Base-by-base conservation (phyloP, 2,888 invertebrate species). In the Phalangium opilio region DNA sequence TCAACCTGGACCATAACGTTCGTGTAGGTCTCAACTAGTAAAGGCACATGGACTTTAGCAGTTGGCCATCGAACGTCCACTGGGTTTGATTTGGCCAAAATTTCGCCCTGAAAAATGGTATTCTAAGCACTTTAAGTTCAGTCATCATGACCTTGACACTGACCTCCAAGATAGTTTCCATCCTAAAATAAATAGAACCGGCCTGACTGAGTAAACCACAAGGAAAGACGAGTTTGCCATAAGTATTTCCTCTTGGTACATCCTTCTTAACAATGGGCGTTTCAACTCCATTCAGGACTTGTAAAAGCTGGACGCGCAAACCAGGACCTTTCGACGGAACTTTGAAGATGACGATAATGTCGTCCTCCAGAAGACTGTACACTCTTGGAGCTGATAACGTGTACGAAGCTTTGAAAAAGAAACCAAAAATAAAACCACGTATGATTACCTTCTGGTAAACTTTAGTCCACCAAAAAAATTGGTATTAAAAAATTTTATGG, bases 11-110 rank as follows among this genome's bases (percentile, higher is more conserved):
- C 51, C 15, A 49, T 41, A 19, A 53, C 50, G 43, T 53, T 44
- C 34, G 44, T 51, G 41, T 51, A 51, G 2, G 53, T 51, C 39
- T 53, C 53, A n/a, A 53, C 53, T 45, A 51, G 41, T 34, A 51
- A 50, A 47, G 53, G 53, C 15, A 53, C 53, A 36, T 53, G 53
- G 33, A 53, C 48, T 3, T 44, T 46, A n/a, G 51, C 49, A 21
- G 43, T 38, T 7, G 53, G 53, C 53, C 53, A 53, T 15, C 32
- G 41, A 17, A 51, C 49, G 18, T 47, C 43, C 11, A 50, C 43
- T 2, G 14, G n/a, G 10, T 50, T 40, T 11, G 50, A 44, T 27
- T 43, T 38, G 2, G 48, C 45, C 14, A 50, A 14, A 11, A 47
- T 46, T 44, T 47, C 48, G 8, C 48, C 48, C 52, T 52, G 21